These are phyloP conservation scores for Ceratina calcarata DNA, from an alignment of 1,140 invertebrate genomes.

Conservation along the genomic window DNA sequence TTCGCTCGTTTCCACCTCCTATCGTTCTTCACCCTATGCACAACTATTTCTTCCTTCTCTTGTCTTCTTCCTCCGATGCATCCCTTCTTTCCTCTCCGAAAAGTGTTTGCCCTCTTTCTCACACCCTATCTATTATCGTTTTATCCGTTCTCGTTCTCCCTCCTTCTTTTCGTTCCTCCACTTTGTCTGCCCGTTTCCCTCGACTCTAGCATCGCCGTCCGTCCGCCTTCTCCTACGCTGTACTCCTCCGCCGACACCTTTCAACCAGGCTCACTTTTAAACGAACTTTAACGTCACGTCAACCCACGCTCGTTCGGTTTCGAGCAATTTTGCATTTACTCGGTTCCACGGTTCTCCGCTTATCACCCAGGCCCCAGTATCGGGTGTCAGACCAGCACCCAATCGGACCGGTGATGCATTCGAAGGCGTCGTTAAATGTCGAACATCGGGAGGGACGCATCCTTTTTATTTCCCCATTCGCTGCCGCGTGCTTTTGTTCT, in stretches of 20 bases:
- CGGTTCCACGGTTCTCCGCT: constrained; percentile 9
- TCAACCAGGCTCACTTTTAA: constrained; percentile 25
- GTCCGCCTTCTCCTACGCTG: not conserved
- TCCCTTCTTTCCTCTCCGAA: not conserved
- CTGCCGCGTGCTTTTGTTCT: not conserved
- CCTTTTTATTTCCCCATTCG: not conserved
- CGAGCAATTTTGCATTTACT: constrained; percentile 49
- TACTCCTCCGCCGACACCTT: constrained; percentile 3
- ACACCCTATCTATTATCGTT: not conserved
- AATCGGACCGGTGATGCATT: constrained; percentile 29
- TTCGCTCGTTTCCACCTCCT: constrained; percentile 31
- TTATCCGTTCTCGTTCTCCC: not conserved
- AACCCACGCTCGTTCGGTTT: constrained; percentile 24
- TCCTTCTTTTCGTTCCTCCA: not conserved
- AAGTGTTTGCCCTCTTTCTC: constrained; percentile 3
- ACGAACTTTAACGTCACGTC: constrained; percentile 44
- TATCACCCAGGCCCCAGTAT: constrained; percentile 14
- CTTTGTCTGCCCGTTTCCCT: not conserved
- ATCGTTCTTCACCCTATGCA: constrained; percentile 7
- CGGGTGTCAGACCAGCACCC: constrained; percentile 40
- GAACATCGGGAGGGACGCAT: constrained; percentile 17
- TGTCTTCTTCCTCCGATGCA: not conserved
- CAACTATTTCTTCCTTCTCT: not conserved
- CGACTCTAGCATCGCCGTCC: not conserved
- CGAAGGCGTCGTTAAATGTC: constrained; percentile 17